phyloP scores from a whole-genome alignment of 2,888 invertebrate species.

The Dynastes tityus region DNA sequence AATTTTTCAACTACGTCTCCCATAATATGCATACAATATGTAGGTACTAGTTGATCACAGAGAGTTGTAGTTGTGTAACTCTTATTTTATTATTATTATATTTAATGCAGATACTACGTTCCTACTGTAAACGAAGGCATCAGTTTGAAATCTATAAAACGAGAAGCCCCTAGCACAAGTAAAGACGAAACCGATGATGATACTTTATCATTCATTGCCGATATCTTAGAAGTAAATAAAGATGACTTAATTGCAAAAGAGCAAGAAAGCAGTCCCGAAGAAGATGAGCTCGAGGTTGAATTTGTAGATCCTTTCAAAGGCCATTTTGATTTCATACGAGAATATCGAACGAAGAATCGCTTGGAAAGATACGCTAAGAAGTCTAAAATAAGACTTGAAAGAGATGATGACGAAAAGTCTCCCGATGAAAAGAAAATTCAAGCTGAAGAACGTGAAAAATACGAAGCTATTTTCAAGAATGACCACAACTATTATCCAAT shows the following conservation, averaged over 20 bases:
- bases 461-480: slow-evolving; percentile 49
- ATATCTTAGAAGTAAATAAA: slow-evolving; percentile 51
- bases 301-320: slow-evolving; percentile 33
- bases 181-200: slow-evolving; percentile 46
- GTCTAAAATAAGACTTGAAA: neutral
- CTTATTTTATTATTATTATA: no score
- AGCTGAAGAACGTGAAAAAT: slow-evolving; percentile 55
- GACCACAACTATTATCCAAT: slow-evolving; percentile 45
- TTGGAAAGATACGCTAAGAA: slow-evolving; percentile 47
- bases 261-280: neutral
- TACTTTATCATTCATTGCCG: slow-evolving; percentile 54
- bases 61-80: no score
- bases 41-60: no score
- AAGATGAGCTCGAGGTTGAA: slow-evolving; percentile 12
- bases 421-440: slow-evolving; percentile 51
- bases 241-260: slow-evolving; percentile 34
- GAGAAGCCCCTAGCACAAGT: slow-evolving; percentile 13
- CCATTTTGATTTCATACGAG: slow-evolving; percentile 43
- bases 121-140: neutral
- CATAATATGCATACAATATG: no score
- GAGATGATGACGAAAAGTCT: neutral
- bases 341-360: slow-evolving; percentile 43
- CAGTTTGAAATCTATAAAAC: neutral
- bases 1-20: no score
- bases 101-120: slow-evolving; percentile 42